phyloP scores from a whole-genome alignment of 2,888 invertebrate species.

The Caenorhabditis angaria region DNA sequence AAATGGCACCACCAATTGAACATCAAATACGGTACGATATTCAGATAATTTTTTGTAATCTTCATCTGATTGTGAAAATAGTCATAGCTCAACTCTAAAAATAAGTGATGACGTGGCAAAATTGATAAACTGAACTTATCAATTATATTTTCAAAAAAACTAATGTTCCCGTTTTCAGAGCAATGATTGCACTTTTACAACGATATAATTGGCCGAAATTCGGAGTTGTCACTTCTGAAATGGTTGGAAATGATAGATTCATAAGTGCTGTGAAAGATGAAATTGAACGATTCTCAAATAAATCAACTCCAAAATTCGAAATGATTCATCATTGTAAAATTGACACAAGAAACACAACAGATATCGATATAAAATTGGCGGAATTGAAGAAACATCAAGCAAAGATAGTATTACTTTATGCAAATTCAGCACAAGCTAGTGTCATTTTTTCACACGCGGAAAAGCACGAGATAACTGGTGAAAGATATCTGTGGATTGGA shows the following conservation, averaged over 20 bases:
- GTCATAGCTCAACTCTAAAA: too few relatives aligned
- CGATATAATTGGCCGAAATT: slow-evolving; percentile 78
- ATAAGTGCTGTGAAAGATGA: slow-evolving; percentile 58
- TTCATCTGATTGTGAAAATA: too few relatives aligned
- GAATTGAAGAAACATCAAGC: slow-evolving; percentile 57
- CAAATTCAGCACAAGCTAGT: slow-evolving; percentile 53
- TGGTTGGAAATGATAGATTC: slow-evolving; percentile 63
- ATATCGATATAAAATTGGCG: slow-evolving; percentile 44
- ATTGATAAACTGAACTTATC: not conserved
- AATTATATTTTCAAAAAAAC: slow-evolving; percentile 76
- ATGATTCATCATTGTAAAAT: slow-evolving; percentile 64
- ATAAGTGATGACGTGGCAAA: too few relatives aligned
- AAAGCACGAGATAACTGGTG: slow-evolving; percentile 82
- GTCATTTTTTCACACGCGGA: slow-evolving; percentile 79
- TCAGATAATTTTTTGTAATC: not conserved
- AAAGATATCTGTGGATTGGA: slow-evolving; percentile 95
- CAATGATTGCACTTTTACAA: slow-evolving; percentile 89
- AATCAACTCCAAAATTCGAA: slow-evolving; percentile 57
- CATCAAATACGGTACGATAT: slow-evolving; percentile 85
- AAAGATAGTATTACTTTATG: slow-evolving; percentile 86
- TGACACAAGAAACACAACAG: slow-evolving; percentile 51
- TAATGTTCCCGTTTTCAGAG: slow-evolving; percentile 25
- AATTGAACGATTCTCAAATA: slow-evolving; percentile 50
- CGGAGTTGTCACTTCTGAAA: slow-evolving; percentile 67
- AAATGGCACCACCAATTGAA: slow-evolving; percentile 93